Conservation (phyloP, 2,113 vertebrate species). For the Pampusana beccarii region DNA sequence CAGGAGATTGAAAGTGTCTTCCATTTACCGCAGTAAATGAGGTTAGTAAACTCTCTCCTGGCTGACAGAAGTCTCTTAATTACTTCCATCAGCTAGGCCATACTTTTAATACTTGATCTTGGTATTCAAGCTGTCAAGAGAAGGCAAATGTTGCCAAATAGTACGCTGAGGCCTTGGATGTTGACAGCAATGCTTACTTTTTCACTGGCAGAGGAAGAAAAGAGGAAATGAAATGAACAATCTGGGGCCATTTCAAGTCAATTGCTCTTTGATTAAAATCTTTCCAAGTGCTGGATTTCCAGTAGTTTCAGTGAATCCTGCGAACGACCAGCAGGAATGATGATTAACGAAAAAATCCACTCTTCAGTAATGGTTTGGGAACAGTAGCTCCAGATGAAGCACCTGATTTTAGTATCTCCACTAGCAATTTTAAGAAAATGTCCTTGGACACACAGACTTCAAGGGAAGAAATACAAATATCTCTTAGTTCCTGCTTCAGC, state of each 20-base stretch:
- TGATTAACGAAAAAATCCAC: too few species aligned
- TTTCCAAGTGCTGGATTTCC: neutral
- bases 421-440: neutral
- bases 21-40: conserved; percentile 4
- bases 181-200: conserved; percentile 7
- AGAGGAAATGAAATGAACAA: conserved; percentile 31
- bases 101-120: conserved; percentile 53
- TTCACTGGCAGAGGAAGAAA: conserved; percentile 34
- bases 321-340: neutral
- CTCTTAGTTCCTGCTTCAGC: neutral
- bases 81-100: conserved; percentile 47
- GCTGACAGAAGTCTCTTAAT: conserved; percentile 54
- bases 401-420: neutral
- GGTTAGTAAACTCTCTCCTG: conserved; percentile 43
- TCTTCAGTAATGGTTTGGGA: neutral
- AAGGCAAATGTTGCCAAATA: conserved; percentile 4
- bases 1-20: conserved; percentile 18
- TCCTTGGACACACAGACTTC: neutral
- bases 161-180: neutral
- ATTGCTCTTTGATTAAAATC: conserved; percentile 28
- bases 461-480: neutral
- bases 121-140: conserved; percentile 46
- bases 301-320: neutral
- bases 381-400: neutral
- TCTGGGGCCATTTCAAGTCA: conserved; percentile 38